Evolutionary conservation across 1,140 invertebrate genomes (phyloP).

Genomic region (Trinorchestia longiramus): DNA sequence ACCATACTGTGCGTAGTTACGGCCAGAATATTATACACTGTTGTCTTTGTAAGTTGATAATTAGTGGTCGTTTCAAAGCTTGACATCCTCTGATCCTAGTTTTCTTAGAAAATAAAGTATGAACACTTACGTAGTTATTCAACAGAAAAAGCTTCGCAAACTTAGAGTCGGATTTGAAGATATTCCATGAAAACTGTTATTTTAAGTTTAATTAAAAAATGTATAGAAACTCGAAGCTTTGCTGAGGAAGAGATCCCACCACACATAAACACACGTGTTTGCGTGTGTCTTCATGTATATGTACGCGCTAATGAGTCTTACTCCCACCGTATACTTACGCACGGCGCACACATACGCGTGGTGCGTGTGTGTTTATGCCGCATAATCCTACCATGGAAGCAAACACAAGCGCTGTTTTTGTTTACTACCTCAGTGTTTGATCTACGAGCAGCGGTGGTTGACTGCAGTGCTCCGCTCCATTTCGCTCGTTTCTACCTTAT

Average conservation of each 20-base stretch:
- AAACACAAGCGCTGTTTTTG: background rate
- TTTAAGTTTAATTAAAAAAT: no score
- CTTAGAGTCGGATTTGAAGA: no score
- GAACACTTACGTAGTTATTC: background rate
- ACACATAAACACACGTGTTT: background rate
- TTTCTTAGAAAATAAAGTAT: background rate
- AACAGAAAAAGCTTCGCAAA: no score
- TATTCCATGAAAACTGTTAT: background rate
- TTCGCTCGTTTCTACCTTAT: no score
- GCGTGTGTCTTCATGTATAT: background rate
- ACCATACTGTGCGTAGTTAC: no score
- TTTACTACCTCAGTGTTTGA: background rate
- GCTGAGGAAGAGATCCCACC: background rate
- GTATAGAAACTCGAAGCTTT: background rate
- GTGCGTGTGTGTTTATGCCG: background rate
- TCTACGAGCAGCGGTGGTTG: background rate
- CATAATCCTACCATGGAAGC: background rate
- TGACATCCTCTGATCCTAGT: background rate
- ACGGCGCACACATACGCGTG: background rate
- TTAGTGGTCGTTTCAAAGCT: no score
- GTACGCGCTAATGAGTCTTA: background rate
- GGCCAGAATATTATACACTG: no score
- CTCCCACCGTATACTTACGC: background rate
- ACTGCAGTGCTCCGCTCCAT: background rate
- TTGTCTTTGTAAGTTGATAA: no score